A percentile compares a stretch with the other conserved stretches of the same genome.
phyloP scores from a whole-genome alignment of 2,113 vertebrate species.

The Ptilonorhynchus violaceus region DNA sequence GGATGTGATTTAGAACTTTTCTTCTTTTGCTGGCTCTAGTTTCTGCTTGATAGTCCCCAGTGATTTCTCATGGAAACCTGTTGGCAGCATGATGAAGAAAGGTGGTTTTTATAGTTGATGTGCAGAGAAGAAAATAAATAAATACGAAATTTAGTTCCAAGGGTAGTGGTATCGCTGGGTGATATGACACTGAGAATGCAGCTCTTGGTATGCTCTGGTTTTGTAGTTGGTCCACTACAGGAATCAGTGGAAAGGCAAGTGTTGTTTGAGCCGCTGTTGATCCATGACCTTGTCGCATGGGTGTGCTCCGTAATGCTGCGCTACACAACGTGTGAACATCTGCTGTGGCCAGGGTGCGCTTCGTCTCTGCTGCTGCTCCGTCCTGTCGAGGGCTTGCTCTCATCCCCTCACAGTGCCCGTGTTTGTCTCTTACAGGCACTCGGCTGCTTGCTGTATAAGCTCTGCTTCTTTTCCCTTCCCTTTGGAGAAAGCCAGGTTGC shows the following conservation, averaged over 20 bases:
- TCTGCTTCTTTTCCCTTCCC: slow-evolving; percentile 97
- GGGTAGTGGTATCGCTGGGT: background rate
- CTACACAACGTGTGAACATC: accelerated
- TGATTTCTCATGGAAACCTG: background rate
- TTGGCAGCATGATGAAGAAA: background rate
- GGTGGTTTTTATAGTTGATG: too few relatives aligned
- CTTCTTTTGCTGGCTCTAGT: background rate
- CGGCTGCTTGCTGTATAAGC: slow-evolving; percentile 98
- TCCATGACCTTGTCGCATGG: background rate
- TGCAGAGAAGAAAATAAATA: background rate
- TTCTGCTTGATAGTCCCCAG: background rate
- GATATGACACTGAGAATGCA: accelerated
- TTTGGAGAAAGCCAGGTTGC: slow-evolving; percentile 99
- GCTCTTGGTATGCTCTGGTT: background rate
- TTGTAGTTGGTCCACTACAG: accelerated
- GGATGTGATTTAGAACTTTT: background rate
- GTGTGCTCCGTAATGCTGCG: background rate
- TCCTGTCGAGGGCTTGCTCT: background rate
- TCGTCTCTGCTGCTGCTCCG: background rate
- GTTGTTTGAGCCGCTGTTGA: background rate
- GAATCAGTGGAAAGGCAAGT: background rate
- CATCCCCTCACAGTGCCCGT: background rate
- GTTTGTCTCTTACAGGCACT: slow-evolving; percentile 81
- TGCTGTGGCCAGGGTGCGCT: background rate
- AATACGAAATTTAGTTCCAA: accelerated